Evolutionary conservation across 2,888 invertebrate genomes (phyloP).

Genomic region (Chymomyza amoena): DNA sequence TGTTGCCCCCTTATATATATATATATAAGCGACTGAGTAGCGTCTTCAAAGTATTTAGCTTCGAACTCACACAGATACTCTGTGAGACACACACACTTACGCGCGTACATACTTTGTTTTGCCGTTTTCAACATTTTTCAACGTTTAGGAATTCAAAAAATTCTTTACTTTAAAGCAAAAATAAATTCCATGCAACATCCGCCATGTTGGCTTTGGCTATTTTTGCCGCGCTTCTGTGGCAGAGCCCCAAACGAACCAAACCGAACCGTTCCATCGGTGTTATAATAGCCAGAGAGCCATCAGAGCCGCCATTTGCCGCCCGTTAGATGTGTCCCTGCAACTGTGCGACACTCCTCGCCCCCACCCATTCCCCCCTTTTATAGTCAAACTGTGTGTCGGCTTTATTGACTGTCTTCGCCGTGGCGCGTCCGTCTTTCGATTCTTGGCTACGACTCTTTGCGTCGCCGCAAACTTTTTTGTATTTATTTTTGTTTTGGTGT

Average conservation of each 20-base stretch:
- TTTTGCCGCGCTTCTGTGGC: conserved; percentile 54
- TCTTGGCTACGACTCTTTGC: background rate
- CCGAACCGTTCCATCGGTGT: conserved; percentile 20
- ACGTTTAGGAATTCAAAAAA: conserved; percentile 69
- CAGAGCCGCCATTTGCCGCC: conserved; percentile 23
- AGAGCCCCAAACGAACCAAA: conserved; percentile 18
- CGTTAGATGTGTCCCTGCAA: background rate
- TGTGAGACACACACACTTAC: conserved; percentile 29
- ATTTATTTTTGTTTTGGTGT: conserved; percentile 2
- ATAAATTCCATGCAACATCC: conserved; percentile 71
- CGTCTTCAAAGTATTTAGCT: conserved; percentile 51
- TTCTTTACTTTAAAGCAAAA: conserved; percentile 71
- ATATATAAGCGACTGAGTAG: conserved; percentile 26
- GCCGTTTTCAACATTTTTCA: conserved; percentile 70
- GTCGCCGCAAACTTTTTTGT: background rate
- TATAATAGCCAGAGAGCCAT: conserved; percentile 51
- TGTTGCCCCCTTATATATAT: background rate
- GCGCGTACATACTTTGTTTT: conserved; percentile 54
- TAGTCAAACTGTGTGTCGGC: conserved; percentile 45
- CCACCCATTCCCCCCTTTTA: background rate
- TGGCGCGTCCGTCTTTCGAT: conserved; percentile 3
- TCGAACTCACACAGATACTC: conserved; percentile 9
- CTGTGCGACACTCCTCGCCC: background rate
- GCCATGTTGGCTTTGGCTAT: conserved; percentile 70
- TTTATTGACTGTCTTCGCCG: conserved; percentile 50